A percentile compares a stretch with the other conserved stretches of the same genome.
Evolutionary conservation across 1,140 invertebrate species (phyloP).

Genomic region (Bombus affinis): DNA sequence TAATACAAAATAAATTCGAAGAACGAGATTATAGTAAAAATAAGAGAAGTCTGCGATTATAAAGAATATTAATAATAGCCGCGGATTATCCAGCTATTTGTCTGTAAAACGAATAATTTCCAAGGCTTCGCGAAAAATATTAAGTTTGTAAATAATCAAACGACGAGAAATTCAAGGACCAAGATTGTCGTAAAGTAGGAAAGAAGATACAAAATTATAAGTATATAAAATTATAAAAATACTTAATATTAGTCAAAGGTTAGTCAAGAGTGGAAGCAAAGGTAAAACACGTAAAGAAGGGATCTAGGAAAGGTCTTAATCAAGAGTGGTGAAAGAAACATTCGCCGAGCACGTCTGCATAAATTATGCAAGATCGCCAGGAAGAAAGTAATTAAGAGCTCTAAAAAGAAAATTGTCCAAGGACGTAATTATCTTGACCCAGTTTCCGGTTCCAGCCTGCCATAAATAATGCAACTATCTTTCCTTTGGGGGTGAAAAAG

Average conservation of each 20-base stretch:
- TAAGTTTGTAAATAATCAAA: neutral
- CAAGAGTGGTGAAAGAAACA: neutral
- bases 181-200: neutral
- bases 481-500: no score
- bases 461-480: conserved; percentile 8
- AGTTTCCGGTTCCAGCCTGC: neutral
- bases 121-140: no score
- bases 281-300: neutral
- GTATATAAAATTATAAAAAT: neutral
- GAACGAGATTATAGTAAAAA: no score
- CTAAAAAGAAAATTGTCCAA: neutral
- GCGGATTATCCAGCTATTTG: no score
- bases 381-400: conserved; percentile 3
- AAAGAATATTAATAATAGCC: no score
- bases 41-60: no score
- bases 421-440: conserved; percentile 7
- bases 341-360: conserved; percentile 1
- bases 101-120: no score
- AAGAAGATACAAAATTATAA: neutral
- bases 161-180: neutral
- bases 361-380: neutral
- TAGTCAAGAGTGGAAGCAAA: neutral
- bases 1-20: no score
- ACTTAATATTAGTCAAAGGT: neutral
- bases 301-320: neutral